phyloP scores from a whole-genome alignment of 2,888 invertebrate genomes.

The Margaritifera margaritifera region DNA sequence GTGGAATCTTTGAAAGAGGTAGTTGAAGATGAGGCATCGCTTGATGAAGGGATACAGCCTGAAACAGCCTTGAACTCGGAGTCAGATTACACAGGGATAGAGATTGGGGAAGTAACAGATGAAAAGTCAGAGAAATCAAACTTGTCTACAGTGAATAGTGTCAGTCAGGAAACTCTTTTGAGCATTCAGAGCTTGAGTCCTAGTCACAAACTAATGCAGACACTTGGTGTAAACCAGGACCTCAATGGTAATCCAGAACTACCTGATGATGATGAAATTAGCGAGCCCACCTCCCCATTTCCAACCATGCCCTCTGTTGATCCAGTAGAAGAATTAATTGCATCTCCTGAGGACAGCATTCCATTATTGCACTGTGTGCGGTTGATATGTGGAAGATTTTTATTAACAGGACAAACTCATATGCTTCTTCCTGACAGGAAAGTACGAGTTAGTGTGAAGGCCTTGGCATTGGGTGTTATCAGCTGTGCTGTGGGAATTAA shows the following conservation, averaged over 20 bases:
- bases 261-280: constrained; percentile 21
- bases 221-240: constrained; percentile 50
- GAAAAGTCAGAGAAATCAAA: constrained; percentile 62
- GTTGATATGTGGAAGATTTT: constrained; percentile 82
- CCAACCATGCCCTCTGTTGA: constrained; percentile 16
- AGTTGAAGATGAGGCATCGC: constrained; percentile 18
- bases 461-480: constrained; percentile 88
- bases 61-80: constrained; percentile 53
- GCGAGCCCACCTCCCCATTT: constrained; percentile 10
- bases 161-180: constrained; percentile 65
- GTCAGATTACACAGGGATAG: constrained; percentile 66
- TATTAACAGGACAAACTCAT: constrained; percentile 78
- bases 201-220: constrained; percentile 35
- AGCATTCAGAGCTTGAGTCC: constrained; percentile 65
- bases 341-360: constrained; percentile 79
- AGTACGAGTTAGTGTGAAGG: constrained; percentile 92
- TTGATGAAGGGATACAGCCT: constrained; percentile 23
- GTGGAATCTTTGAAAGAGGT: constrained; percentile 4
- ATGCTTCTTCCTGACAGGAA: constrained; percentile 80
- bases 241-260: constrained; percentile 63
- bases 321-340: constrained; percentile 68
- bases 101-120: constrained; percentile 66
- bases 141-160: constrained; percentile 56
- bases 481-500: constrained; percentile 83
- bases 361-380: constrained; percentile 83